phyloP scores from a whole-genome alignment of 1,140 invertebrate species.

The Drosophila parabipectinata region DNA sequence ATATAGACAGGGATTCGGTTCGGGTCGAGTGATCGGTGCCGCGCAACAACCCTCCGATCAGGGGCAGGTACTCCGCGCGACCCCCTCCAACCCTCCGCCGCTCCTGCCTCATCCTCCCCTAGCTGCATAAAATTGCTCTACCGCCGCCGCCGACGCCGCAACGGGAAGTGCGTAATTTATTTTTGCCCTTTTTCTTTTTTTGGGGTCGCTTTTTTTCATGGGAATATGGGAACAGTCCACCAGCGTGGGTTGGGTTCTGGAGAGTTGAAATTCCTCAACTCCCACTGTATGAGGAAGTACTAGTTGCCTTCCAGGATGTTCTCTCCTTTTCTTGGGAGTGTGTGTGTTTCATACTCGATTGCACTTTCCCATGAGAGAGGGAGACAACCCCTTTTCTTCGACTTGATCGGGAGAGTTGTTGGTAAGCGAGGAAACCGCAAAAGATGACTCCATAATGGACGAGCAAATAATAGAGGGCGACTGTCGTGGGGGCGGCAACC shows the following conservation, averaged over 20 bases:
- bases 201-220: slow-evolving; percentile 69
- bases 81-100: slow-evolving; percentile 2
- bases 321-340: background rate
- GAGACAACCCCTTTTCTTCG: slow-evolving; percentile 28
- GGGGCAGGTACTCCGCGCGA: slow-evolving; percentile 58
- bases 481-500: slow-evolving; percentile 66
- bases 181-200: slow-evolving; percentile 74
- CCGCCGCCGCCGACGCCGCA: slow-evolving; percentile 42
- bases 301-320: too few relatives aligned
- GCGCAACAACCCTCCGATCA: slow-evolving; percentile 60
- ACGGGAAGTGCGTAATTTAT: slow-evolving; percentile 82
- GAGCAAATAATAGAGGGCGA: slow-evolving; percentile 59
- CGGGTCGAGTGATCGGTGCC: slow-evolving; percentile 30
- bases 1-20: slow-evolving; percentile 22
- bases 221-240: slow-evolving; percentile 59
- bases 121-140: slow-evolving; percentile 44
- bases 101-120: slow-evolving; percentile 50
- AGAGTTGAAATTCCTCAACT: background rate
- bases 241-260: slow-evolving; percentile 42
- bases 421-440: slow-evolving; percentile 24
- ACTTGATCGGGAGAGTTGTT: slow-evolving; percentile 25
- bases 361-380: background rate
- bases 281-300: slow-evolving; percentile 1
- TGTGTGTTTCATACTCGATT: slow-evolving; percentile 7
- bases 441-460: slow-evolving; percentile 52